Evolutionary conservation across 2,113 vertebrate species (phyloP).

Genomic region (Hymenochirus boettgeri): DNA sequence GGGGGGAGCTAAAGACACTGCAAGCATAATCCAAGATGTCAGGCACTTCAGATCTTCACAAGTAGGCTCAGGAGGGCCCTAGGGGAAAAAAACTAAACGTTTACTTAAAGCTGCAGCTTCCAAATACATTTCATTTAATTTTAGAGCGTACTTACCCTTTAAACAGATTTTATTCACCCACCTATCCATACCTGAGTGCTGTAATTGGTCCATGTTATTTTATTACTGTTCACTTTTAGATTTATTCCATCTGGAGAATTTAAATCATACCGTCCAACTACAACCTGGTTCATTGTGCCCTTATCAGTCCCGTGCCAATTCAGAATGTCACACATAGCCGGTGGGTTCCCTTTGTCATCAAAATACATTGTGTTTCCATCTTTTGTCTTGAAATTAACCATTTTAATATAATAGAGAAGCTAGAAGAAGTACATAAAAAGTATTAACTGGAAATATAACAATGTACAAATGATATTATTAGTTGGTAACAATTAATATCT

Average conservation of each 20-base stretch:
- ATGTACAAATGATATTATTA: too few species aligned
- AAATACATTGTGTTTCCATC: slow-evolving; percentile 15
- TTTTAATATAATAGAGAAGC: slow-evolving; percentile 19
- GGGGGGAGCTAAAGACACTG: too few species aligned
- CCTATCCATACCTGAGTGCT: not conserved
- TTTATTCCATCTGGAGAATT: not conserved
- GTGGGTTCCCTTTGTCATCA: slow-evolving; percentile 16
- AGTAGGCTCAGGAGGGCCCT: too few species aligned
- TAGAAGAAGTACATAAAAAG: not conserved
- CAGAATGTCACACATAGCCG: not conserved
- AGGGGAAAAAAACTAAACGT: too few species aligned
- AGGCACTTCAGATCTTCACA: too few species aligned
- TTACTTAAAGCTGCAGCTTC: too few species aligned
- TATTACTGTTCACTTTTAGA: not conserved
- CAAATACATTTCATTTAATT: too few species aligned
- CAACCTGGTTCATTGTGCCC: not conserved
- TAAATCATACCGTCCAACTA: not conserved
- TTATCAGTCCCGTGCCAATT: not conserved
- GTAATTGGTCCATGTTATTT: not conserved
- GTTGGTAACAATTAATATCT: not conserved
- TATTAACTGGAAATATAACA: too few species aligned
- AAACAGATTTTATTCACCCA: too few species aligned
- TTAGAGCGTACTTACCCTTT: too few species aligned
- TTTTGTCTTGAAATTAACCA: not conserved
- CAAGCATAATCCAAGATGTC: too few species aligned